Base-by-base conservation (phyloP, 1,140 invertebrate species). In the Solenopsis invicta region DNA sequence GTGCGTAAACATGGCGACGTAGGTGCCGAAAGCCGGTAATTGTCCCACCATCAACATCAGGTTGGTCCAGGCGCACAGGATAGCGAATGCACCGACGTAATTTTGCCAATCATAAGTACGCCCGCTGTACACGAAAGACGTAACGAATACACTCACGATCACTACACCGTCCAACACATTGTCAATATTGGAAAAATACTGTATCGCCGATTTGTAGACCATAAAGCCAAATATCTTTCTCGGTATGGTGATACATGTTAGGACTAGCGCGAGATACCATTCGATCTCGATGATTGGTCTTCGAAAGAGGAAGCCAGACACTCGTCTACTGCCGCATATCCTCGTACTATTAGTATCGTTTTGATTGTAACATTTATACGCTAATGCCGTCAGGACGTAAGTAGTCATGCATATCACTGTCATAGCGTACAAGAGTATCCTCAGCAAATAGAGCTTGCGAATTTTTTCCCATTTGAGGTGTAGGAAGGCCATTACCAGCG, bases 401-500 rank as follows among this genome's bases (percentile, higher is more conserved):
- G 96, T 96, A 1, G 96, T 96, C 90, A 96, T 94, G 82, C 96
- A 96, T 12, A 96, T 94, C 18, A 96, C 96, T 80, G 96, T 96
- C 54, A 97, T 92, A 6, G 96, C 96, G 90, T 96, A 97, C 66
- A 97, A 95, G 12, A 97, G 94, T 41, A 97, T 95, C 87, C 96
- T 95, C n/a, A 96, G 94, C 1, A 97, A 92, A 93, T 97, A 97
- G 88, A 97, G 96, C 86, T 96, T 96, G 66, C 96, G 95, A 87
- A 97, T 97, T 89, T 97, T 97, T 67, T 96, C 95, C 97, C 97
- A 97, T 89, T 97, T 97, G 80, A 97, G 95, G 88, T 96, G 96
- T 10, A 97, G 91, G 89, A 97, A 97, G 0, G 96, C 96, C 89
- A 96, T 96, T 21, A 96, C 96, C 12, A 97, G 89, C 1, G 96